Evolutionary conservation across 2,113 vertebrate species (phyloP).

Genomic region (Silurus meridionalis): DNA sequence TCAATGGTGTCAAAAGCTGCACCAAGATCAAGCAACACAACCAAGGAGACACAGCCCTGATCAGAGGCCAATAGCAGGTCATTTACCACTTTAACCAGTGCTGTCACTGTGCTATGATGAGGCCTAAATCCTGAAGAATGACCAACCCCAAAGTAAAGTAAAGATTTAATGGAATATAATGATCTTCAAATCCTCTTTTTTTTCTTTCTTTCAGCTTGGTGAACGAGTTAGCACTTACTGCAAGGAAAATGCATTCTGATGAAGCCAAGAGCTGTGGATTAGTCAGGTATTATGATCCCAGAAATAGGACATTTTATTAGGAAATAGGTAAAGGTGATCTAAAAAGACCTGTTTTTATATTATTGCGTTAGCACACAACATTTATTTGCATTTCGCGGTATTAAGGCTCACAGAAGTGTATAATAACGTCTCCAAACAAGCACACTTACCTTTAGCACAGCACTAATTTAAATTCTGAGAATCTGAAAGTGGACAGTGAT

Average conservation of each 20-base stretch:
- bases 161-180: neutral
- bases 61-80: no score
- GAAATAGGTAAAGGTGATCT: neutral
- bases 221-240: slow-evolving; percentile 83
- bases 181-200: neutral
- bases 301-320: neutral
- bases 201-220: slow-evolving; percentile 74
- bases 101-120: no score
- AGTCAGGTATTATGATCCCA: slow-evolving; percentile 75
- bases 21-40: no score
- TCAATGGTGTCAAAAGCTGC: no score
- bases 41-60: no score
- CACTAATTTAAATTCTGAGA: neutral
- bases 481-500: neutral
- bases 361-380: neutral
- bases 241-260: slow-evolving; percentile 83
- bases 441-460: neutral
- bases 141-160: neutral
- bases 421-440: neutral
- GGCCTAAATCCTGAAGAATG: neutral
- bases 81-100: no score
- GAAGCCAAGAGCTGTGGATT: slow-evolving; percentile 83
- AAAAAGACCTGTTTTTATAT: neutral
- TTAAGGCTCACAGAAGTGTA: neutral
- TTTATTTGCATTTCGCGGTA: neutral